Evolutionary conservation across 2,113 vertebrate genomes (phyloP).

Genomic region (Pagrus major): DNA sequence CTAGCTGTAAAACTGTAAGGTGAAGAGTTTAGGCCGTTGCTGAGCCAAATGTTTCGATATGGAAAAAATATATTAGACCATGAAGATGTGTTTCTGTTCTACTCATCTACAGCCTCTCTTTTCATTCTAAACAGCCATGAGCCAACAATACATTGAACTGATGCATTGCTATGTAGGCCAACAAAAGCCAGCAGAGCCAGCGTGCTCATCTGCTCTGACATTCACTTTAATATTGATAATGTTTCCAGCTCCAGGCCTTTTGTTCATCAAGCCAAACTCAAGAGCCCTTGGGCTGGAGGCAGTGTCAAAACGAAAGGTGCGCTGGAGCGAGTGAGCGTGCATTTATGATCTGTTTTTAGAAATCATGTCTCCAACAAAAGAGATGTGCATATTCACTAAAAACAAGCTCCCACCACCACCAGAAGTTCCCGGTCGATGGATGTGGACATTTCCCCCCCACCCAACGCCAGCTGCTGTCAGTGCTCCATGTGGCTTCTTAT

Average conservation of each 20-base stretch:
- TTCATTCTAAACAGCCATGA: conserved; percentile 25
- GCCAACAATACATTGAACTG: conserved; percentile 12
- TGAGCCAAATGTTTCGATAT: not conserved
- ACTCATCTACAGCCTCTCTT: not conserved
- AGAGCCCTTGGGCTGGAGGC: conserved; percentile 17
- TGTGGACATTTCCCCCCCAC: not conserved
- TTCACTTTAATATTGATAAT: conserved; percentile 57
- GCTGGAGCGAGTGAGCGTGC: conserved; percentile 13
- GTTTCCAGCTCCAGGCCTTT: conserved; percentile 49
- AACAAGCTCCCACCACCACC: not conserved
- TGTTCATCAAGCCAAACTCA: conserved; percentile 48
- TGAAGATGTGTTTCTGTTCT: not conserved
- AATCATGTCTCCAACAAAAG: conserved; percentile 25
- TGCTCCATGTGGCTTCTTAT: not conserved
- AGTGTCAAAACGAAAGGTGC: conserved; percentile 41
- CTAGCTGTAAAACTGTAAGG: conserved; percentile 12
- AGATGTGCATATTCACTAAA: conserved; percentile 22
- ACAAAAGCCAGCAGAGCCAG: conserved; percentile 25
- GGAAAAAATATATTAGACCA: not conserved
- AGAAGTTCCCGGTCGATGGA: not conserved
- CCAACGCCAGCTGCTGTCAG: not conserved
- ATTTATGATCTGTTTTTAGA: conserved; percentile 44
- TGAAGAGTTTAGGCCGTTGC: not conserved
- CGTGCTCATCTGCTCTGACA: conserved; percentile 23
- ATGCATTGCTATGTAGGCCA: conserved; percentile 38